phyloP scores from a whole-genome alignment of 1,140 invertebrate species.

The Pseudomyrmex flavicornis region DNA sequence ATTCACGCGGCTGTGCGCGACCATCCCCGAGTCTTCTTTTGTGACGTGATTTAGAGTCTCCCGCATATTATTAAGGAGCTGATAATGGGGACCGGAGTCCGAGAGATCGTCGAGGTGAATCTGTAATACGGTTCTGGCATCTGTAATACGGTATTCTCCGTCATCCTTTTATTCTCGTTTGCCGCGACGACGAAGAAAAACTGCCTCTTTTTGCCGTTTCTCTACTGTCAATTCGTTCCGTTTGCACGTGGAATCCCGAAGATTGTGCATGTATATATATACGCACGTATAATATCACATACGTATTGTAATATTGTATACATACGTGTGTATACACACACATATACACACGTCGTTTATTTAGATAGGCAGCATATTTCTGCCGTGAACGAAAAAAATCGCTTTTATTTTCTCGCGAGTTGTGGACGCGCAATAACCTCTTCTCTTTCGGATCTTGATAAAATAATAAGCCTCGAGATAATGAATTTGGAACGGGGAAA shows the following conservation, averaged over 20 bases:
- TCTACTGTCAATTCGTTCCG: slow-evolving; percentile 79
- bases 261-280: slow-evolving; percentile 41
- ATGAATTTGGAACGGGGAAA: neutral
- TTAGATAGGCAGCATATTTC: too few species aligned
- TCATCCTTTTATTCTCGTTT: slow-evolving; percentile 71
- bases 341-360: too few species aligned
- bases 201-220: slow-evolving; percentile 43
- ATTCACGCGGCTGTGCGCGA: slow-evolving; percentile 65
- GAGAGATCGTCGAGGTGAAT: slow-evolving; percentile 79
- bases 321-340: neutral
- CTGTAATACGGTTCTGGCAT: slow-evolving; percentile 76
- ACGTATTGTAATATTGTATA: too few species aligned
- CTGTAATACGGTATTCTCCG: neutral
- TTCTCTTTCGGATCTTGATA: neutral
- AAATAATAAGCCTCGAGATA: neutral
- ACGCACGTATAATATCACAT: too few species aligned
- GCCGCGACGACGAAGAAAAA: slow-evolving; percentile 57
- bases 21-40: slow-evolving; percentile 63
- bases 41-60: slow-evolving; percentile 78
- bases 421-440: neutral
- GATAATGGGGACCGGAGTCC: slow-evolving; percentile 74
- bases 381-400: slow-evolving; percentile 55
- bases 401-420: neutral
- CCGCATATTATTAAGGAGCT: slow-evolving; percentile 78
- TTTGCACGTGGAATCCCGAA: slow-evolving; percentile 58